Evolutionary conservation across 2,888 invertebrate genomes (phyloP), one percentile per base, ranked within the genome.

Genomic region (Reticulitermes lucifugus): DNA sequence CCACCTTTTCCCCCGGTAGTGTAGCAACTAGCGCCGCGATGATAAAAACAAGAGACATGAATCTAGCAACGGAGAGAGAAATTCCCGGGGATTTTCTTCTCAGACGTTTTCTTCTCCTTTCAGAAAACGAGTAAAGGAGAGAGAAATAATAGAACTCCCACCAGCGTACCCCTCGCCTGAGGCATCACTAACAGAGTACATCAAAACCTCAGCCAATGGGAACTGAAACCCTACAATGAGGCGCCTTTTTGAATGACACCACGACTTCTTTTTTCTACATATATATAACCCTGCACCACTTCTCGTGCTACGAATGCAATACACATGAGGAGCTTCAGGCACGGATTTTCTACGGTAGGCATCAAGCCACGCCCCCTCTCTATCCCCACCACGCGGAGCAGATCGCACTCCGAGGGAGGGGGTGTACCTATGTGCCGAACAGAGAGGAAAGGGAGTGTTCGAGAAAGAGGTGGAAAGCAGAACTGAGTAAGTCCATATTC

Each of bases 321-420:
- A 79, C 51, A 46, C 79, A 79, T 59, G 80, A 80, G 80, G 80
- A 35, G 80, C 80, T 59, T 18, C 80, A 35, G 35, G 80, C 80
- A 80, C 21, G 80, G 55, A 80, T 80, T 80, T 80, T 59, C 59
- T 46, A 22, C 80, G 80, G n/a, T 51, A 25, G 18, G 18, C 46
- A 46, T 46, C 7, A 43, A 9, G 55, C 59, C 80, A 80, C 80
- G 51, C 80, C 80, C 79, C 80, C 59, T 59, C 46, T 29, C 80
- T 9, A 59, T 73, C 73, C 73, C 59, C 55, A 59, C 21, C 80
- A 35, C 55, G 12, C 55, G 35, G 51, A n/a, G 51, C 79, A 79
- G 55, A 79, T 79, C 79, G 80, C 73, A 35, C 73, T 35, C 14
- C 29, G 73, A 18, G 46, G 73, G 73, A 3, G 73, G 41, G 73